Conservation (phyloP, 2,888 invertebrate genomes). For the Rhorus exstirpatorius region DNA sequence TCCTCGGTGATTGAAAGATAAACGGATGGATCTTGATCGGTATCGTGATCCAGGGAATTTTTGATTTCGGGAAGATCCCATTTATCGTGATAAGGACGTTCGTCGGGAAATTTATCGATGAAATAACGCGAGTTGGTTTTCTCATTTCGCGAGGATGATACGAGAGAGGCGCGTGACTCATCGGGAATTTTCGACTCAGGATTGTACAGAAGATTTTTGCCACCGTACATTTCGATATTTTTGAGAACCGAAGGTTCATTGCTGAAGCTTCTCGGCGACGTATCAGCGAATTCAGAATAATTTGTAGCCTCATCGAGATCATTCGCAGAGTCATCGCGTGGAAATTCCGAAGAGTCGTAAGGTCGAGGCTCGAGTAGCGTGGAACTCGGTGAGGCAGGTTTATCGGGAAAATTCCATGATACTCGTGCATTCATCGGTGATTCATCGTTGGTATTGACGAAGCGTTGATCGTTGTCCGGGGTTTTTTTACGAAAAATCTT, state of each 20-base stretch:
- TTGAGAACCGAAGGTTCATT: constrained; percentile 32
- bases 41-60: constrained; percentile 3
- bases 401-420: constrained; percentile 10
- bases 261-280: neutral
- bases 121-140: constrained; percentile 8
- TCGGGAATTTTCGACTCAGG: constrained; percentile 29
- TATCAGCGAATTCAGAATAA: constrained; percentile 11
- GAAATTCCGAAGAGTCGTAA: neutral
- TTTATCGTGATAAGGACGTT: constrained; percentile 16
- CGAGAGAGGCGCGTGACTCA: neutral
- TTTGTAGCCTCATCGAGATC: constrained; percentile 16
- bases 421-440: constrained; percentile 21
- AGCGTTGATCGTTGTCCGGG: constrained; percentile 31
- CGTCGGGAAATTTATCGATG: neutral
- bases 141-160: constrained; percentile 14
- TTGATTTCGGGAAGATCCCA: constrained; percentile 10
- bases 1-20: constrained; percentile 14
- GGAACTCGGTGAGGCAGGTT: neutral
- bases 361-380: constrained; percentile 4
- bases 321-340: neutral
- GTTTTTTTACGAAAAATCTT: constrained; percentile 68
- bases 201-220: constrained; percentile 51
- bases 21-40: constrained; percentile 3
- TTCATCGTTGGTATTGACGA: constrained; percentile 1
- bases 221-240: constrained; percentile 55